Base-by-base conservation (phyloP, 2,888 invertebrate species). In the Sympetrum striolatum region DNA sequence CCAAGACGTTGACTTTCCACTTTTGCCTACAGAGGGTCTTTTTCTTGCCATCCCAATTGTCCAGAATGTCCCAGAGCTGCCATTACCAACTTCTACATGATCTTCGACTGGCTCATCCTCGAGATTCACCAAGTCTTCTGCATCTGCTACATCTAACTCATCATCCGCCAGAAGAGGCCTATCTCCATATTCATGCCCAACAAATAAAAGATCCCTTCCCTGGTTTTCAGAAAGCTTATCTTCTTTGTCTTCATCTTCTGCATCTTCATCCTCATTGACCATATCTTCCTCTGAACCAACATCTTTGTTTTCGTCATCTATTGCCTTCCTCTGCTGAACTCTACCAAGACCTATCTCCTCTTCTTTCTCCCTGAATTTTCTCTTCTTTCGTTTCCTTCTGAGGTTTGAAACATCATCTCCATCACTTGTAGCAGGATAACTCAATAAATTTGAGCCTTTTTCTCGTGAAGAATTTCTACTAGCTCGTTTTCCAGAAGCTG, bases 111-210 rank as follows among this genome's bases (percentile, higher is more conserved):
- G 39, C 25, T 53, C 80, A 80, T 37, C 14, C 12, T 80, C 80
- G 6, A 44, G 80, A 14, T 90, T 58, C 0, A 35, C 80, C 48
- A 79, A 58, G 39, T n/a, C 80, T 79, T 92, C 92, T 64, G 90
- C 91, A 37, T 93, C 93, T 90, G 96, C 96, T 0, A 95, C 95
- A 92, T 96, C 96, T n/a, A 97, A 93, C 92, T 97, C 97, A 93
- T 97, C 97, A 92, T 97, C 97, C 90, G 97, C 95, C 6, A 97
- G 93, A 73, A 97, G 93, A 0, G 97, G 97, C 92, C 96, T 95
- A 91, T 96, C 97, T 0, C 97, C 97, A 92, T 96, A 97, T 92
- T 96, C 96, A 93, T 97, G 97, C 0, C 97, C 96, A 10, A 97
- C 96, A 91, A 97, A 96, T 48, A 96, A 94, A 82, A 96, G 95